A percentile compares a stretch with the other conserved stretches of the same genome.
Conservation (phyloP, 2,113 vertebrate genomes). For the Capra hircus region DNA sequence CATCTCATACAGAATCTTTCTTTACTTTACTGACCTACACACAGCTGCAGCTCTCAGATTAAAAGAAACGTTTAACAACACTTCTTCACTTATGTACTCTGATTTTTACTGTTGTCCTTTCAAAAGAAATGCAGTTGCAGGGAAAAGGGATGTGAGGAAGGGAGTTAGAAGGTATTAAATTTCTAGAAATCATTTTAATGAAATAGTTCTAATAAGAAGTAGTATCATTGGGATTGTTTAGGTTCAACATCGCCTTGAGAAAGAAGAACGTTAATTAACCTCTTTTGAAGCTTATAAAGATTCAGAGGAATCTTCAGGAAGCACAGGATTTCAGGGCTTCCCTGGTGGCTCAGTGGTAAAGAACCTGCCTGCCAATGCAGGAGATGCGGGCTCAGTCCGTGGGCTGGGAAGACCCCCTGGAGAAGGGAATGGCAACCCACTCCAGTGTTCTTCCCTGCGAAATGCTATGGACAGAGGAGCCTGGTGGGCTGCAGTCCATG, state of each 20-base stretch:
- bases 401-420: background rate
- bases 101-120: background rate
- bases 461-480: background rate
- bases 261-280: background rate
- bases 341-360: background rate
- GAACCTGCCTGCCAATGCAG: background rate
- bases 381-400: background rate
- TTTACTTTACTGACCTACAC: background rate
- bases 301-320: background rate
- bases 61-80: background rate
- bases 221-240: background rate
- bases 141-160: background rate
- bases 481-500: background rate
- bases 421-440: background rate
- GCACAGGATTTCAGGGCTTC: background rate
- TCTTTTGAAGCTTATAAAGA: background rate
- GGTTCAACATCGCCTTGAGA: background rate
- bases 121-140: background rate
- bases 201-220: background rate
- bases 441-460: background rate
- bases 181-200: background rate
- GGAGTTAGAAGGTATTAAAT: background rate
- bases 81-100: background rate
- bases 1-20: constrained; percentile 6
- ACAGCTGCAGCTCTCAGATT: background rate